Evolutionary conservation across 2,888 invertebrate genomes (phyloP), one percentile per base, ranked within the genome.

Genomic region (Hirtodrosophila trivittata): DNA sequence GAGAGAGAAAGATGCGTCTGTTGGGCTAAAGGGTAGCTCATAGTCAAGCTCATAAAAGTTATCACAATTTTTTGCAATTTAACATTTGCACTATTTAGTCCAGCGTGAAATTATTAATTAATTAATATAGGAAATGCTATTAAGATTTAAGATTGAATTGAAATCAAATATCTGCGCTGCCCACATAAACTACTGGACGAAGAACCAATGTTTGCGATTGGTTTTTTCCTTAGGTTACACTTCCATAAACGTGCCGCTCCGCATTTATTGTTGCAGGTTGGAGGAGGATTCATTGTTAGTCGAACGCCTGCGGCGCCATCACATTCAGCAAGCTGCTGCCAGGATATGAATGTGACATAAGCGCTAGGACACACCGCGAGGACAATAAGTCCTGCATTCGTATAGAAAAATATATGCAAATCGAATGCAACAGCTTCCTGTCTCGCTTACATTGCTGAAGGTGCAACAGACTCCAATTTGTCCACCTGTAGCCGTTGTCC

Each of bases 401-500:
- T 41, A 39, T 38, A 38, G 33, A 41, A 39, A 21, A 21, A n/a
- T n/a, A 52, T 67, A 78, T 77, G 72, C 78, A 81, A 78, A 75
- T 81, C 70, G 64, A 64, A 56, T 60, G 56, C 65, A 35, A 33
- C 72, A 72, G 26, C 10, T 39, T 35, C 13, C 18, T 35, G 13
- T 46, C 10, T 13, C 35, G n/a, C 4, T 35, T 35, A 0, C 13
- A 37, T 13, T n/a, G 39, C 13, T 41, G 37, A 6, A 30, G 35
- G 26, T 50, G 43, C 39, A 28, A 25, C 18, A 42, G 50, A 50
- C 38, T 45, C 56, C 37, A 38, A 33, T 32, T 18, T 58, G 62
- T 26, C 60, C 84, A 77, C 81, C 81, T 77, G 77, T 59, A 56
- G 62, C 58, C 69, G n/a, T 39, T 28, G 65, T 37, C 13, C 49